phyloP scores from a whole-genome alignment of 2,888 invertebrate species.

The Metallyticus violacea region DNA sequence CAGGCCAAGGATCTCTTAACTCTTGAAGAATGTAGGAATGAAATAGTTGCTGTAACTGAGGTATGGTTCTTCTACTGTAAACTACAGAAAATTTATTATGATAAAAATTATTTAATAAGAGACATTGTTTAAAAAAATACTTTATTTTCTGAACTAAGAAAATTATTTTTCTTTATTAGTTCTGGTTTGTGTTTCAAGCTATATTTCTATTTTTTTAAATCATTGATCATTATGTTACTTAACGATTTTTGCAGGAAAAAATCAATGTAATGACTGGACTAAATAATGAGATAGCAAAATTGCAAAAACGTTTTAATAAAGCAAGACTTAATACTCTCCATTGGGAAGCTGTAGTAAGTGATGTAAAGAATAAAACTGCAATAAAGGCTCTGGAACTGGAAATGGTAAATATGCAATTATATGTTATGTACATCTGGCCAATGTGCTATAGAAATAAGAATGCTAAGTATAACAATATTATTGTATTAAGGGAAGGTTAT shows the following conservation, averaged over 20 bases:
- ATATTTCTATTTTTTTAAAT: no score
- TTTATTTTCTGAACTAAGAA: no score
- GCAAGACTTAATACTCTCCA: neutral
- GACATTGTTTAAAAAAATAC: no score
- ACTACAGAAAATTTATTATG: no score
- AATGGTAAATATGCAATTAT: neutral
- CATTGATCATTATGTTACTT: no score
- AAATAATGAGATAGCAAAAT: neutral
- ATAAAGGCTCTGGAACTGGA: neutral
- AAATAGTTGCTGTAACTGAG: constrained; percentile 57
- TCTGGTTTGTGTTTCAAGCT: no score
- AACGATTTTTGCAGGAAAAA: neutral
- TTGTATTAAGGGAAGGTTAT: no score
- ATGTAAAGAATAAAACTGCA: neutral
- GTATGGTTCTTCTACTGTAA: neutral
- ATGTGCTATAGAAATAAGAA: no score
- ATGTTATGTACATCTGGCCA: no score
- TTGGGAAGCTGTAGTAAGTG: neutral
- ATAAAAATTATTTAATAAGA: no score
- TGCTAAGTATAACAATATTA: no score
- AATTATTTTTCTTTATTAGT: no score
- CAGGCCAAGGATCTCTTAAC: constrained; percentile 56
- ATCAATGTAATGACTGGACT: neutral
- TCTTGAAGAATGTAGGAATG: constrained; percentile 56
- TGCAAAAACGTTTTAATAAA: neutral